phyloP scores from a whole-genome alignment of 2,888 invertebrate species.

The Hololepta plana region DNA sequence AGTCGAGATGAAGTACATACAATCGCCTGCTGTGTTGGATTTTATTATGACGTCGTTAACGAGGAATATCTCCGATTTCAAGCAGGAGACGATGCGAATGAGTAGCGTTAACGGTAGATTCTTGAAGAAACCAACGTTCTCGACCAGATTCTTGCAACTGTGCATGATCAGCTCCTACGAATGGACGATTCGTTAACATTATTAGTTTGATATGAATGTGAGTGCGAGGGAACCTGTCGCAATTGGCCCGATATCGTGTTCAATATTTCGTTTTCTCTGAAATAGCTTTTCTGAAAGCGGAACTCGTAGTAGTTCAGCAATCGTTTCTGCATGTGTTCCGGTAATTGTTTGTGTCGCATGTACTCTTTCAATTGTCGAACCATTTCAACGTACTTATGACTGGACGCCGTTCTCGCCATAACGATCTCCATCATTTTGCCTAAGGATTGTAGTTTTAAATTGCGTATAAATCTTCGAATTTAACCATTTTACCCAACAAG shows the following conservation, averaged over 20 bases:
- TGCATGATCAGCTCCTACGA: conserved; percentile 33
- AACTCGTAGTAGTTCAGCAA: conserved; percentile 38
- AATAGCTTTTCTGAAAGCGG: conserved; percentile 37
- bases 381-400: conserved; percentile 30
- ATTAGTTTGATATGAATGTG: neutral
- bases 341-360: conserved; percentile 37
- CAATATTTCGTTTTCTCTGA: conserved; percentile 34
- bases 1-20: conserved; percentile 37
- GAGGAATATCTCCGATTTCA: conserved; percentile 32
- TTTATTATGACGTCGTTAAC: conserved; percentile 34
- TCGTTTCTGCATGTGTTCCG: conserved; percentile 31
- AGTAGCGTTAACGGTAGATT: conserved; percentile 30
- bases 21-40: conserved; percentile 30
- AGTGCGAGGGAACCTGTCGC: too few species aligned
- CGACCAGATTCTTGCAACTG: conserved; percentile 33
- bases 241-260: conserved; percentile 33
- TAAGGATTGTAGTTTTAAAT: neutral
- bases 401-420: conserved; percentile 6
- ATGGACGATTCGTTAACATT: too few species aligned
- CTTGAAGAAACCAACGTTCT: conserved; percentile 34
- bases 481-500: conserved; percentile 15
- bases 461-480: conserved; percentile 1
- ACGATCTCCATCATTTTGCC: conserved; percentile 7
- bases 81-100: conserved; percentile 29
- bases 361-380: conserved; percentile 36